Evolutionary conservation across 2,113 vertebrate genomes (phyloP).

Genomic region (Channa argus): DNA sequence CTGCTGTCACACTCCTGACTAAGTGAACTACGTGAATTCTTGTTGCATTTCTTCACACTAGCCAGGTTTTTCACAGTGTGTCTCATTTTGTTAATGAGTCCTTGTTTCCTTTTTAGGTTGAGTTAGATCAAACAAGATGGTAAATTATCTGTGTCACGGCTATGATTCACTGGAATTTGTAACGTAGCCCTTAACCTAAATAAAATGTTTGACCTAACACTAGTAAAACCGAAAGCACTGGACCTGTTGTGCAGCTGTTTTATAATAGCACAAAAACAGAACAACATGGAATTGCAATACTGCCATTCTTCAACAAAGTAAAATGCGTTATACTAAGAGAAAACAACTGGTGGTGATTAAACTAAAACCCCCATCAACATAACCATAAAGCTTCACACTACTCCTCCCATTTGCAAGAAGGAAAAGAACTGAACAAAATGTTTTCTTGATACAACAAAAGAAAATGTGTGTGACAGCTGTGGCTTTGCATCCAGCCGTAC

Average conservation of each 20-base stretch:
- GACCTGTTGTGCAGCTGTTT: constrained; percentile 12
- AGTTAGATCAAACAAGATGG: not conserved
- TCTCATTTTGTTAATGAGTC: constrained; percentile 44
- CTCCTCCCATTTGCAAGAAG: not conserved
- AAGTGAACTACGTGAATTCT: constrained; percentile 3
- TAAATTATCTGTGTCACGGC: not conserved
- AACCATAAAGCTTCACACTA: not conserved
- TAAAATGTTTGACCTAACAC: constrained; percentile 11
- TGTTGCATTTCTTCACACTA: constrained; percentile 1
- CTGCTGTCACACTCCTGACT: not conserved
- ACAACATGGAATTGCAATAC: not conserved
- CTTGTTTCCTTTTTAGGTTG: constrained; percentile 39
- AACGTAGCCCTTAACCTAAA: constrained; percentile 43
- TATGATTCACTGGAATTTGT: constrained; percentile 1
- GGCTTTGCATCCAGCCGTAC: not conserved
- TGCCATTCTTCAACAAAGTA: not conserved
- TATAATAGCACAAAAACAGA: no score
- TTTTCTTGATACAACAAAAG: not conserved
- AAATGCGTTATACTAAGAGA: no score
- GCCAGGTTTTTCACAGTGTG: constrained; percentile 35
- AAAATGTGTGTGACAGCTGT: constrained; percentile 1
- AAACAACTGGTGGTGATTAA: no score
- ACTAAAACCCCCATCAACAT: not conserved
- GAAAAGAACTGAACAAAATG: constrained; percentile 5
- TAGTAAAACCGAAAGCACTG: not conserved